Conservation (phyloP, 1,140 invertebrate species). For the Glossosoma conforme region DNA sequence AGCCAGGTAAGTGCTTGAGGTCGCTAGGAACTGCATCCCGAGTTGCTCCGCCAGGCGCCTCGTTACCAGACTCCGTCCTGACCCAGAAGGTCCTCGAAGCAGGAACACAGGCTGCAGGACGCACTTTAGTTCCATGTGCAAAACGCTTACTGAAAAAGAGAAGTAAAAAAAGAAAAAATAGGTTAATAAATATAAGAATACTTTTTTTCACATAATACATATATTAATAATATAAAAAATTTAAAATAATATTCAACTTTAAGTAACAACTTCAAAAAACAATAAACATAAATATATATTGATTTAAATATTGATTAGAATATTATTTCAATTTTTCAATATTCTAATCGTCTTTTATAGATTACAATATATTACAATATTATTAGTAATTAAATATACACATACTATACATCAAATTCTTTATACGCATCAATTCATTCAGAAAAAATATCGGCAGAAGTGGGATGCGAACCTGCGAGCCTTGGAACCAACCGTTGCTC, state of each 20-base stretch:
- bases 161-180: conserved; percentile 9
- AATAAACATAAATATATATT: no score
- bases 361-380: no score
- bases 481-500: no score
- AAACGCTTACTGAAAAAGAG: conserved; percentile 38
- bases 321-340: no score
- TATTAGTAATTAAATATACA: no score
- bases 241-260: conserved; percentile 8
- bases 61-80: conserved; percentile 39
- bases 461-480: no score
- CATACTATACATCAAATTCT: no score
- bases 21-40: conserved; percentile 38
- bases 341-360: no score
- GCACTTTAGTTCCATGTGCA: conserved; percentile 37
- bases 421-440: no score
- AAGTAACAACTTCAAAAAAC: neutral
- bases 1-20: conserved; percentile 42
- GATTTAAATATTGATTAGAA: neutral
- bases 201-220: no score
- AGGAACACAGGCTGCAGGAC: conserved; percentile 44
- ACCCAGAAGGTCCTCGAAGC: conserved; percentile 40
- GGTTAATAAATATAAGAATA: neutral
- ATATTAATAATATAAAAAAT: conserved; percentile 22
- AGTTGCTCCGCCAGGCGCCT: conserved; percentile 43
- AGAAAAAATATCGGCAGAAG: no score